A percentile compares a stretch with the other conserved stretches of the same genome.
Evolutionary conservation across 2,113 vertebrate genomes (phyloP).

Genomic region (Bagarius yarrelli): DNA sequence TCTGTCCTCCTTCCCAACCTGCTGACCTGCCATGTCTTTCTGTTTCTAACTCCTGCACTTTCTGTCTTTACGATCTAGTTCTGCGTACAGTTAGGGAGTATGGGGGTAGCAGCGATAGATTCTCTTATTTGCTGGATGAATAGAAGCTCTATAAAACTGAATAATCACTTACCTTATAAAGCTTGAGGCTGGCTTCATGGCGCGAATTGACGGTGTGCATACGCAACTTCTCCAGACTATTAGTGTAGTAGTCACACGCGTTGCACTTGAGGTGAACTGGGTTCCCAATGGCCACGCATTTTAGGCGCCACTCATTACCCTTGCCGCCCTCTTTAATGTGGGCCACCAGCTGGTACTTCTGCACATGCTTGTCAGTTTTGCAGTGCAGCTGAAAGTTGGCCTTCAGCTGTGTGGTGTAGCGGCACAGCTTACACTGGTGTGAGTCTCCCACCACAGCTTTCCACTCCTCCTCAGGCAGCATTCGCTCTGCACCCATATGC

Average conservation of each 20-base stretch:
- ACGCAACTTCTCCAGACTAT: slow-evolving; percentile 96
- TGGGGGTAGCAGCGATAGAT: background rate
- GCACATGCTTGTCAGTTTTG: slow-evolving; percentile 97
- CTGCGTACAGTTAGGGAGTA: slow-evolving; percentile 9
- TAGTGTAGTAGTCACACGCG: slow-evolving; percentile 98
- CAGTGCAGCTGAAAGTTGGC: slow-evolving; percentile 99
- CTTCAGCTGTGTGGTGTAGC: slow-evolving; percentile 97
- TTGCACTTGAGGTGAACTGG: slow-evolving; percentile 98
- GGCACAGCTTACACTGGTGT: slow-evolving; percentile 96
- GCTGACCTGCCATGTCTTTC: slow-evolving; percentile 60
- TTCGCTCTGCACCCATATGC: slow-evolving; percentile 93
- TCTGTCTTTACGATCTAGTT: slow-evolving; percentile 30
- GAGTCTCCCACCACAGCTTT: slow-evolving; percentile 92
- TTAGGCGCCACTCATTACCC: slow-evolving; percentile 96
- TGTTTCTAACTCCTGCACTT: slow-evolving; percentile 37
- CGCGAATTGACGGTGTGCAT: slow-evolving; percentile 94
- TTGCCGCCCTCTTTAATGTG: slow-evolving; percentile 98
- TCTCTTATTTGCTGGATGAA: background rate
- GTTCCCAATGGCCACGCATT: slow-evolving; percentile 97
- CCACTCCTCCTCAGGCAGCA: slow-evolving; percentile 95
- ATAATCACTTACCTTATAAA: slow-evolving; percentile 88
- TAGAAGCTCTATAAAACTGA: background rate
- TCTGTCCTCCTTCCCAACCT: slow-evolving; percentile 78
- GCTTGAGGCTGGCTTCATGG: slow-evolving; percentile 95
- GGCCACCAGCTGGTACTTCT: slow-evolving; percentile 97